Base-by-base conservation (phyloP, 2,113 vertebrate species). In the Leptocoma aspasia region DNA sequence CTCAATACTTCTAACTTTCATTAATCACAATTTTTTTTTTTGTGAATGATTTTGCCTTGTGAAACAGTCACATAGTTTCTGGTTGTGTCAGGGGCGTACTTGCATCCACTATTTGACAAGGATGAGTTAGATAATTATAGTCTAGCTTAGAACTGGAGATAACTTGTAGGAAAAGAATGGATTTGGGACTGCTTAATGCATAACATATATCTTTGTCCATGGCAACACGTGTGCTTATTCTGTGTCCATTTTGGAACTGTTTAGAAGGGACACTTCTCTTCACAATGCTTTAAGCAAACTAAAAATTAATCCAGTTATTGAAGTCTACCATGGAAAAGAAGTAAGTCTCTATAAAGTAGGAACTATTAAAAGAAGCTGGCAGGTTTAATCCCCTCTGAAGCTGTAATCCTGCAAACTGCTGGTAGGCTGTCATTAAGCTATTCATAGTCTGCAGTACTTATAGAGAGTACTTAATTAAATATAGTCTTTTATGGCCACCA, bases 221-320 rank as follows among this genome's bases (percentile, higher is more conserved):
- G 35, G 37, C 50, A 86, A 26, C 11, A 7, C 0, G 0, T 13
- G 4, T 13, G 1, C 5, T 76, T 71, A 37, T 87, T 41, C 27
- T 81, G 5, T 79, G 61, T 61, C 49, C 57, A 2, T 65, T 87
- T 64, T 65, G 22, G 57, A 69, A 23, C 37, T 71, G 8, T 76
- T 91, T 84, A 52, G 44, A 71, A 63, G 72, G 61, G 26, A 73
- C 12, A 27, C 15, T 66, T 44, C 17, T 59, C 31, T 70, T 59
- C 8, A 24, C 42, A 69, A 7, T 42, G n/a, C 21, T 83, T 80
- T 77, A 35, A 70, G 71, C 33, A 72, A 80, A 35, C 59, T 57
- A 12, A 90, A 90, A 93, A 80, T 82, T 82, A 95, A 95, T 93
- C 59, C 50, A 73, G 57, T 88, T 95, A 65, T 20, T 82, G 30